Conservation (phyloP, 2,113 vertebrate genomes). For the Mixornis gularis region DNA sequence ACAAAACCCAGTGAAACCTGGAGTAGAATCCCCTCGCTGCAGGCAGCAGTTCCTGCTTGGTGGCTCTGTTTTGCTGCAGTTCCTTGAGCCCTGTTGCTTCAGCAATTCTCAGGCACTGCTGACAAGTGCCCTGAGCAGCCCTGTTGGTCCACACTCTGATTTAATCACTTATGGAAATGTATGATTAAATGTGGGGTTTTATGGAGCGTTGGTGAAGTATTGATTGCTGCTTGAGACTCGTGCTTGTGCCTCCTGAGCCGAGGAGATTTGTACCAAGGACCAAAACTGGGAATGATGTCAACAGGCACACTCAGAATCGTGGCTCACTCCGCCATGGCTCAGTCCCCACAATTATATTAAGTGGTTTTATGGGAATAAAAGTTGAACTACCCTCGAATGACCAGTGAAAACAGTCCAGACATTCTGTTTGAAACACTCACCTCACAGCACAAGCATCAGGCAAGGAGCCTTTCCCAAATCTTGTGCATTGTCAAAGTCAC, state of each 20-base stretch:
- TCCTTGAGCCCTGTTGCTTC: background rate
- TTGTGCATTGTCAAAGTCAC: background rate
- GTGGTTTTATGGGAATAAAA: conserved; percentile 17
- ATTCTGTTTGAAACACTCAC: background rate
- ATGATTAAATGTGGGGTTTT: background rate
- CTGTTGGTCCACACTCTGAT: background rate
- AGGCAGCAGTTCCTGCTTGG: background rate
- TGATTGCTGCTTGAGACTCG: background rate
- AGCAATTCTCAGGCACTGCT: background rate
- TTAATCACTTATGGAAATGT: background rate
- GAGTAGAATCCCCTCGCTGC: background rate
- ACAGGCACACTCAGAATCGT: background rate
- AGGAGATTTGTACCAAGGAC: background rate
- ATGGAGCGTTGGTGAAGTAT: background rate
- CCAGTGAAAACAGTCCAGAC: background rate
- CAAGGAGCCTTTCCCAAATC: background rate
- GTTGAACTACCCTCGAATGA: background rate
- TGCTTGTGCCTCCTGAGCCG: background rate
- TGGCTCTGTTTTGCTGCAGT: background rate
- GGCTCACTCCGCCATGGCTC: background rate
- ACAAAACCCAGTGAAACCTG: background rate
- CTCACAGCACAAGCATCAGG: background rate
- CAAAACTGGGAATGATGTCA: background rate
- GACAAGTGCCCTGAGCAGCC: background rate
- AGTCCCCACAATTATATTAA: background rate